Conservation (phyloP, 1,140 invertebrate genomes). For the Leptopilina boulardi region DNA sequence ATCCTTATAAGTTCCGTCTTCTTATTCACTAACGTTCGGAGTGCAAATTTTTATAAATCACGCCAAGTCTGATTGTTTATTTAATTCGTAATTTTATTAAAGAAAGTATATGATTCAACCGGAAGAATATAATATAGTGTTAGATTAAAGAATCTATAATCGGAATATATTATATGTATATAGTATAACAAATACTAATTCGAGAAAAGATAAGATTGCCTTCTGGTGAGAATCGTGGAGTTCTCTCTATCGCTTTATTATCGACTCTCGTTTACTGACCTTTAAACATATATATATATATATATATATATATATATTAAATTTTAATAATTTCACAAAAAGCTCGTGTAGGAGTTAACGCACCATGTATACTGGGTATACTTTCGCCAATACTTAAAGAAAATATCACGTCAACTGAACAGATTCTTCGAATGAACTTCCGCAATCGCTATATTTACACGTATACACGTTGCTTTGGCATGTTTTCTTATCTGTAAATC, state of each 20-base stretch:
- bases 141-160: not conserved
- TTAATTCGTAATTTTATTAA: not conserved
- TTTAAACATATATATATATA: too few species aligned
- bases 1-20: too few species aligned
- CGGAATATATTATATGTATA: not conserved
- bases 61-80: not conserved
- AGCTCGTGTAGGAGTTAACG: conserved; percentile 2
- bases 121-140: not conserved
- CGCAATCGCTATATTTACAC: conserved; percentile 24
- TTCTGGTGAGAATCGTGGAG: not conserved
- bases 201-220: conserved; percentile 1
- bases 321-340: not conserved
- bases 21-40: too few species aligned
- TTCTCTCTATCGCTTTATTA: not conserved
- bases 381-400: conserved; percentile 1
- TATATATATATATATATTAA: too few species aligned
- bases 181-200: not conserved
- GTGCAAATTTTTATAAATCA: not conserved
- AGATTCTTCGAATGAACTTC: not conserved
- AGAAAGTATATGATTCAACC: conserved; percentile 15
- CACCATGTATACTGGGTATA: conserved; percentile 5
- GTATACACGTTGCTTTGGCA: not conserved
- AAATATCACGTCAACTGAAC: not conserved
- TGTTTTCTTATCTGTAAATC: conserved; percentile 24
- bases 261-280: conserved; percentile 13